phyloP scores from a whole-genome alignment of 2,888 invertebrate genomes.

The Unio delphinus region DNA sequence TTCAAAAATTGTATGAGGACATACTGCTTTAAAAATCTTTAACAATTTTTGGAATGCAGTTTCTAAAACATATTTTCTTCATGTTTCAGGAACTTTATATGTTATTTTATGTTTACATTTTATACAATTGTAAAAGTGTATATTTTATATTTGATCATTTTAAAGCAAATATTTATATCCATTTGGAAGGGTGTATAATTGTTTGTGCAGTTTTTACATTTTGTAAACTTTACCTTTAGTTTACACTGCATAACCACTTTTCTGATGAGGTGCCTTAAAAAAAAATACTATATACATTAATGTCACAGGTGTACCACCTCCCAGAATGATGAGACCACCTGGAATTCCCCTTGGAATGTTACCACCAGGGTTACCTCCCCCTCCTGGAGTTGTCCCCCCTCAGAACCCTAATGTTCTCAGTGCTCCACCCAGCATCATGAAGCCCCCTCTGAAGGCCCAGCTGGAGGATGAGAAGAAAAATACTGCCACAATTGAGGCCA shows the following conservation, averaged over 20 bases:
- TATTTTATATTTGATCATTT: too few relatives aligned
- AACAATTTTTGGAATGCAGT: too few relatives aligned
- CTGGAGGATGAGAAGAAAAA: slow-evolving; percentile 61
- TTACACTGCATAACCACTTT: not conserved
- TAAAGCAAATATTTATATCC: too few relatives aligned
- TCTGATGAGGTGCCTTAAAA: not conserved
- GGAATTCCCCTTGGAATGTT: slow-evolving; percentile 63
- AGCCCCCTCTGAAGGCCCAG: slow-evolving; percentile 72
- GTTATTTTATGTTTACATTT: too few relatives aligned
- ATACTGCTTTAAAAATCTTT: too few relatives aligned
- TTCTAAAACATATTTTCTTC: too few relatives aligned
- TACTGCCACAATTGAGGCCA: slow-evolving; percentile 90
- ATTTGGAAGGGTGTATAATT: too few relatives aligned
- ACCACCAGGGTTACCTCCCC: slow-evolving; percentile 56
- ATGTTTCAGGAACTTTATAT: too few relatives aligned
- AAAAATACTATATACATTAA: not conserved
- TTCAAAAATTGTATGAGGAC: too few relatives aligned
- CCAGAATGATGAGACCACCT: slow-evolving; percentile 63
- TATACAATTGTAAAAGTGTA: too few relatives aligned
- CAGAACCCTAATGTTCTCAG: slow-evolving; percentile 81
- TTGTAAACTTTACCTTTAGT: not conserved
- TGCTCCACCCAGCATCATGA: slow-evolving; percentile 87
- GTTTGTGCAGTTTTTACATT: too few relatives aligned
- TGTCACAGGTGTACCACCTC: slow-evolving; percentile 61
- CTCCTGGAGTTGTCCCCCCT: slow-evolving; percentile 39